phyloP scores from a whole-genome alignment of 1,140 invertebrate species.

The Drosophila miranda region DNA sequence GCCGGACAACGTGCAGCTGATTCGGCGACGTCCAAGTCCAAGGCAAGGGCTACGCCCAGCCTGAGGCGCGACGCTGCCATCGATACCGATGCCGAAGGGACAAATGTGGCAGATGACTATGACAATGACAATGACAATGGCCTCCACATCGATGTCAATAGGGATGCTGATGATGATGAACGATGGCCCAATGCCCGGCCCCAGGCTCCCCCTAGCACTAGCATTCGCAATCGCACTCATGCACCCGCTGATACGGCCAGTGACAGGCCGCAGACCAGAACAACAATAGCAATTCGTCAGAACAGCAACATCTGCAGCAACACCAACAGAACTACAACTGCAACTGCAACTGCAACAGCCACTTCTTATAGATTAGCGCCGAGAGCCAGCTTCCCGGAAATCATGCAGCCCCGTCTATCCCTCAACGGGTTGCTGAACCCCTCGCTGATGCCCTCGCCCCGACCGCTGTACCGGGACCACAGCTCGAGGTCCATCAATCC shows the following conservation, averaged over 20 bases:
- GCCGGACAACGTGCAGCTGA: slow-evolving; percentile 31
- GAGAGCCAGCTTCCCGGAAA: slow-evolving; percentile 70
- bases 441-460: slow-evolving; percentile 77
- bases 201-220: slow-evolving; percentile 35
- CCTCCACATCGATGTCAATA: slow-evolving; percentile 32
- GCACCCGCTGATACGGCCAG: slow-evolving; percentile 25
- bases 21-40: neutral
- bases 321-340: slow-evolving; percentile 24
- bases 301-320: slow-evolving; percentile 25
- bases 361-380: slow-evolving; percentile 51
- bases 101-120: slow-evolving; percentile 32
- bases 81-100: slow-evolving; percentile 51
- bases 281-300: slow-evolving; percentile 21
- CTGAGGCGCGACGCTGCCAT: slow-evolving; percentile 50
- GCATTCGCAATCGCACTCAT: slow-evolving; percentile 22
- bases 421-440: slow-evolving; percentile 78
- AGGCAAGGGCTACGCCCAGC: slow-evolving; percentile 32
- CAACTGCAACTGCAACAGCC: slow-evolving; percentile 15
- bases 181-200: slow-evolving; percentile 44
- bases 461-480: slow-evolving; percentile 72
- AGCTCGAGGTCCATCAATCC: slow-evolving; percentile 80
- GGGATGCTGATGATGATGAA: slow-evolving; percentile 53
- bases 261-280: slow-evolving; percentile 5
- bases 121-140: slow-evolving; percentile 31
- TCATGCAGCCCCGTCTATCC: slow-evolving; percentile 79